Evolutionary conservation across 2,797 vertebrate species (phyloP), one percentile per base, ranked within the genome.

Genomic region (Gorsachius magnificus): DNA sequence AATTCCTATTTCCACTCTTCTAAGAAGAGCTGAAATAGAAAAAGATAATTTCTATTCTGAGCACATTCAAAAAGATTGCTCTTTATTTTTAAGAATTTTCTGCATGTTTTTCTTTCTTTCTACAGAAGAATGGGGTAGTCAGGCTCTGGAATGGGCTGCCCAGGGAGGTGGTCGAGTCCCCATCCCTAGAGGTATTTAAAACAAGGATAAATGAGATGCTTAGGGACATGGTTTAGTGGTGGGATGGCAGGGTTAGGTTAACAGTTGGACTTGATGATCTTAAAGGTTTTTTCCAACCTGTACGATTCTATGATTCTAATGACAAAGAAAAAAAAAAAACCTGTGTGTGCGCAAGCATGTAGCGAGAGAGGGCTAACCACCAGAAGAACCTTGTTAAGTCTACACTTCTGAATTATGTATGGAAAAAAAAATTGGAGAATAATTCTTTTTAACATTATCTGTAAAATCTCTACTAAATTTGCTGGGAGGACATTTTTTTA

Each of bases 1-100:
- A 95, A 92, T 87, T 95, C 45, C 48, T 92, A 56, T 90, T 95
- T 79, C 83, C 83, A 71, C 64, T 93, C 20, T 94, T 90, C 66
- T 75, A 41, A 76, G 17, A 86, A 63, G 21, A 56, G 14, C 2
- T 53, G 45, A 77, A 90, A 65, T 15, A 60, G 43, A 94, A 96
- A 72, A 83, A 60, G 53, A 64, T 5, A 29, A 61, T 84, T 66
- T 89, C 16, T 82, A 85, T 87, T 95, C 71, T 5, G 4, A 87
- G 16, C 9, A 35, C 7, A n/a, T 36, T 72, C 11, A 45, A 46
- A 75, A 82, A 77, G 17, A 50, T 8, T 57, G 10, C 4, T 63
- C 5, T 64, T 74, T 80, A 43, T 65, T 94, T 95, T 85, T 48
- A 88, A 56, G 53, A 36, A 14, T 57, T 87, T 86, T 87, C 4